A percentile compares a stretch with the other conserved stretches of the same genome.
phyloP scores from a whole-genome alignment of 2,888 invertebrate genomes.

The Magallana nippona region DNA sequence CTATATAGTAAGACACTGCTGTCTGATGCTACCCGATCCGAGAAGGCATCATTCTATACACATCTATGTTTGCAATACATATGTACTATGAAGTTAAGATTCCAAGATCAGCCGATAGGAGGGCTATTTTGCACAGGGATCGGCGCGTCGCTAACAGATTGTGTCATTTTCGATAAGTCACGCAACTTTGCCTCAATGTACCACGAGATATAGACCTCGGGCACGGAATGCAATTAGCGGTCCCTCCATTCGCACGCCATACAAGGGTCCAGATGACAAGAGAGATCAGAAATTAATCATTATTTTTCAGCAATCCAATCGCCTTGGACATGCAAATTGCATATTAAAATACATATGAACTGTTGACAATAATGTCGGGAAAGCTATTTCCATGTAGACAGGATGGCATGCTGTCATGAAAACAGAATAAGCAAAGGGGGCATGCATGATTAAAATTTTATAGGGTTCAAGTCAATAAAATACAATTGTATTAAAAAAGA shows the following conservation, averaged over 20 bases:
- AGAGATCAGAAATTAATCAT: slow-evolving; percentile 20
- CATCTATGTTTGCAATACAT: too few relatives aligned
- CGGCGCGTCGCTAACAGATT: slow-evolving; percentile 28
- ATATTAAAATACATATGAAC: slow-evolving; percentile 31
- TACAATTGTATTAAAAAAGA: background rate
- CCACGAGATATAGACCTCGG: slow-evolving; percentile 9
- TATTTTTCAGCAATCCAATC: slow-evolving; percentile 24
- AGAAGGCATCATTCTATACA: too few relatives aligned
- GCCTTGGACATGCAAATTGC: slow-evolving; percentile 16
- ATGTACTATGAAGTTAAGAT: background rate
- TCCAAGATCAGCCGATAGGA: slow-evolving; percentile 3
- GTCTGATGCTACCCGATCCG: too few relatives aligned
- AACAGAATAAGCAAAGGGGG: background rate
- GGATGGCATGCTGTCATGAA: background rate
- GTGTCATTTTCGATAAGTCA: slow-evolving; percentile 35
- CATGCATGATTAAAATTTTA: background rate
- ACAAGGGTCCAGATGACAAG: slow-evolving; percentile 1
- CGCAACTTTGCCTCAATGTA: slow-evolving; percentile 13
- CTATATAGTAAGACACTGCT: too few relatives aligned
- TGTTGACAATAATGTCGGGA: slow-evolving; percentile 12
- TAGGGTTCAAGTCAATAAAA: background rate
- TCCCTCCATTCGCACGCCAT: background rate
- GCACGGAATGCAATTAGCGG: slow-evolving; percentile 19
- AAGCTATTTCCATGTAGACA: background rate
- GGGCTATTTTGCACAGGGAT: background rate